Percentiles rank a stretch among this genome's conserved stretches.
Evolutionary conservation across 2,797 vertebrate genomes (phyloP).

Genomic region (Aphelocoma californica): DNA sequence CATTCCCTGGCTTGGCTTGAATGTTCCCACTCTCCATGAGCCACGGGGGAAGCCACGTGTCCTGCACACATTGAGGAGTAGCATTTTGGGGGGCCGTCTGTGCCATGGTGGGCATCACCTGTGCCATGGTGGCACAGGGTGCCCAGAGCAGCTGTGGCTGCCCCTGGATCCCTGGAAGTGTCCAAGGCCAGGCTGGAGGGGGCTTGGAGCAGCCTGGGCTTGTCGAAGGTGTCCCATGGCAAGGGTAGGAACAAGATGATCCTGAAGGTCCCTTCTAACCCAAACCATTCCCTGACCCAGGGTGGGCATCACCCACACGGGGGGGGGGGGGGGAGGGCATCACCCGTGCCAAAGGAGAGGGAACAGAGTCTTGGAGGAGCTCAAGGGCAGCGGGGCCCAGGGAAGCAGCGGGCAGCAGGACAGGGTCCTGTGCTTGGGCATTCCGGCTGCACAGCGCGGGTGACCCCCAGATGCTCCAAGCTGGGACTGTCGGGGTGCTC

Average conservation of each 20-base stretch:
- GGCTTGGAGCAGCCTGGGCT: neutral
- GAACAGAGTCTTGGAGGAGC: neutral
- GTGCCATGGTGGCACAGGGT: neutral
- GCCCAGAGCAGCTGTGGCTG: neutral
- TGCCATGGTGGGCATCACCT: neutral
- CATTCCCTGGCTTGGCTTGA: neutral
- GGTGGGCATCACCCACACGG: neutral
- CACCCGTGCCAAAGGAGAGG: neutral
- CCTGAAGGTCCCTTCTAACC: neutral
- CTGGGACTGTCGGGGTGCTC: accelerated
- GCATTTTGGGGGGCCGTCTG: neutral
- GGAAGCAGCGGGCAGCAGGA: neutral
- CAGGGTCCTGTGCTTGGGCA: accelerated
- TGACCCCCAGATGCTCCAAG: accelerated
- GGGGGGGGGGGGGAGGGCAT: neutral
- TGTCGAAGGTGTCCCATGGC: neutral
- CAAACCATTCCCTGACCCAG: neutral
- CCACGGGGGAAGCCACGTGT: accelerated
- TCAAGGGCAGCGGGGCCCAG: neutral
- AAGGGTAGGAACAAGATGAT: accelerated
- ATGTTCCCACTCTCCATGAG: accelerated
- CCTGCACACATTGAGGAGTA: neutral
- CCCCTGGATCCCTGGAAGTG: neutral
- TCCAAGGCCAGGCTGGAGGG: neutral
- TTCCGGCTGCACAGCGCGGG: accelerated